A percentile compares a stretch with the other conserved stretches of the same genome.
Conservation (phyloP, 2,113 vertebrate genomes). For the Istiophorus platypterus region DNA sequence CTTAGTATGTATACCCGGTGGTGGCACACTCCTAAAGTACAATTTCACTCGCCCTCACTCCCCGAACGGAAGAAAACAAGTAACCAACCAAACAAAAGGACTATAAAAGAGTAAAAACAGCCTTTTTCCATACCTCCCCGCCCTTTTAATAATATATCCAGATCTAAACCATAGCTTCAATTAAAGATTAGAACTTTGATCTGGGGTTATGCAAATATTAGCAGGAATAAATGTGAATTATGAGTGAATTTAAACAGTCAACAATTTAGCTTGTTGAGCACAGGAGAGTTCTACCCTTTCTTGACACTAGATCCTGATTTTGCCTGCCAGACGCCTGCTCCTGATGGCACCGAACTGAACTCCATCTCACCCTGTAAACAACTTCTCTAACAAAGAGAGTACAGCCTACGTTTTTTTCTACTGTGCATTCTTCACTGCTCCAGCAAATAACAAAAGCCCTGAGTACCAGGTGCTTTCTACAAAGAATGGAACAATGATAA, state of each 20-base stretch:
- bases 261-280: slow-evolving; percentile 5
- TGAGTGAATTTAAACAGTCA: not conserved
- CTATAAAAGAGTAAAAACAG: slow-evolving; percentile 1
- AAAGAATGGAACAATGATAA: slow-evolving; percentile 56
- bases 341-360: slow-evolving; percentile 45
- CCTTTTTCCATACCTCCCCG: not conserved
- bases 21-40: slow-evolving; percentile 59
- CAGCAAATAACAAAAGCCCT: slow-evolving; percentile 16
- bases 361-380: slow-evolving; percentile 54
- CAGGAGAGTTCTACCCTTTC: slow-evolving; percentile 16
- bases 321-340: slow-evolving; percentile 19
- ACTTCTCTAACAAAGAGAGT: slow-evolving; percentile 38
- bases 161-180: not conserved
- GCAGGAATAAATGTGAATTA: slow-evolving; percentile 6
- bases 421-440: slow-evolving; percentile 32
- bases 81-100: slow-evolving; percentile 1
- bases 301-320: slow-evolving; percentile 29
- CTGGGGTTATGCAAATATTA: slow-evolving; percentile 33
- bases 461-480: slow-evolving; percentile 45
- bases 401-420: slow-evolving; percentile 26
- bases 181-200: slow-evolving; percentile 10
- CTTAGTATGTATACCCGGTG: slow-evolving; percentile 50
- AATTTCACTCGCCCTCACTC: slow-evolving; percentile 13
- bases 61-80: slow-evolving; percentile 27
- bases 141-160: slow-evolving; percentile 21